Base-by-base conservation (phyloP, 1,140 invertebrate species). In the Antheraea pernyi region DNA sequence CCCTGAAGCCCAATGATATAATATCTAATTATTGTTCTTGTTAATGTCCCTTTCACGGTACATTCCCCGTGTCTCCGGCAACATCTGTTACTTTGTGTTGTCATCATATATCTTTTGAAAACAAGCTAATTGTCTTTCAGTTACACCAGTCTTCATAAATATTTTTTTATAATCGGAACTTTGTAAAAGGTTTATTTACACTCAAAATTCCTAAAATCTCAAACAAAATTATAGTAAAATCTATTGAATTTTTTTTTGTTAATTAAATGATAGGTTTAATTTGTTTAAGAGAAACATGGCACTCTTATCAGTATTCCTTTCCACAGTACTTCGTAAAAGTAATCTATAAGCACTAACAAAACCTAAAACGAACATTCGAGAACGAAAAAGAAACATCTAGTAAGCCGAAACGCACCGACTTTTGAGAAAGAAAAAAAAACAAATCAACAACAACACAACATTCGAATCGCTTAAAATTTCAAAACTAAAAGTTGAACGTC, bases 11-110 rank as follows among this genome's bases (percentile, higher is more conserved):
- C 79, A 81, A 89, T 90, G 89, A 91, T 90, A 89, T 89, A 91
- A 74, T 91, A 87, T 83, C 77, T 86, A 91, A 91, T 91, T 91
- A 89, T 89, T 86, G 81, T 82, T 80, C 79, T 86, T 84, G 87
- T 89, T 89, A 91, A 91, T 86, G 85, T 82, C 82, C 76, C 84
- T 87, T 89, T 85, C 86, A 84, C 84, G 87, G 83, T 73, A 80
- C 85, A 83, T 91, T 85, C 82, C 73, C 80, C 65, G 72, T 74
- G 83, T 88, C 85, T 76, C 66, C 65, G 67, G 77, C 83, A 77
- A 73, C 73, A 86, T 91, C 86, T 86, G 69, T 67, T 16, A 53
- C 46, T 53, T 53, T 16, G 13, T 53, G 46, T 53, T 53, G 46
- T 53, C 46, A 53, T 53, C 16, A 53, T 53, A 53, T 53, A 13